phyloP scores from a whole-genome alignment of 2,888 invertebrate species.

The Notocelia uddmanniana region DNA sequence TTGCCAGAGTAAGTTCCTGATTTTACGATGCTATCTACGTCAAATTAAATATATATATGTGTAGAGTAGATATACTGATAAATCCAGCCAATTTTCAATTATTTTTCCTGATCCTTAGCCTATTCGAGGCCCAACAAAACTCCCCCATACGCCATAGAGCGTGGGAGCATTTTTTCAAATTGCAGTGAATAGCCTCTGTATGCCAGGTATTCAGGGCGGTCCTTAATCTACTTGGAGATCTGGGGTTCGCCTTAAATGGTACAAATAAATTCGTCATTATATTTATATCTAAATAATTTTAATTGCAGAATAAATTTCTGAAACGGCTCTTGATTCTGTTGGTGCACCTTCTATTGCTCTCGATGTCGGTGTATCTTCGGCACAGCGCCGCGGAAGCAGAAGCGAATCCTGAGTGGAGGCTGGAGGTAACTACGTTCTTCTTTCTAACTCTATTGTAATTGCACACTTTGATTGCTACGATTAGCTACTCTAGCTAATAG shows the following conservation, averaged over 20 bases:
- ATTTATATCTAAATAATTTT: conserved; percentile 5
- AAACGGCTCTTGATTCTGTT: conserved; percentile 95
- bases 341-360: conserved; percentile 94
- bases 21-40: conserved; percentile 40
- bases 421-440: conserved; percentile 56
- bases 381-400: conserved; percentile 82
- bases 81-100: no score
- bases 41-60: no score
- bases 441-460: not conserved
- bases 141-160: no score
- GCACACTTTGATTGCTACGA: not conserved
- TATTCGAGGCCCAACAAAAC: not conserved
- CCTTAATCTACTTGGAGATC: no score
- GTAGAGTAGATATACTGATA: no score
- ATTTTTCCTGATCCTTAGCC: not conserved
- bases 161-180: no score
- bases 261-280: no score
- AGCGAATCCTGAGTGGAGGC: conserved; percentile 72
- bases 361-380: conserved; percentile 96
- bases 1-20: conserved; percentile 90
- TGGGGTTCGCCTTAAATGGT: no score
- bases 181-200: no score
- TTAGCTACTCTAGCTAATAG: no score
- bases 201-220: no score
- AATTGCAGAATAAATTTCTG: conserved; percentile 93